Conservation (phyloP, 1,140 invertebrate genomes). For the Aphidius gifuensis region DNA sequence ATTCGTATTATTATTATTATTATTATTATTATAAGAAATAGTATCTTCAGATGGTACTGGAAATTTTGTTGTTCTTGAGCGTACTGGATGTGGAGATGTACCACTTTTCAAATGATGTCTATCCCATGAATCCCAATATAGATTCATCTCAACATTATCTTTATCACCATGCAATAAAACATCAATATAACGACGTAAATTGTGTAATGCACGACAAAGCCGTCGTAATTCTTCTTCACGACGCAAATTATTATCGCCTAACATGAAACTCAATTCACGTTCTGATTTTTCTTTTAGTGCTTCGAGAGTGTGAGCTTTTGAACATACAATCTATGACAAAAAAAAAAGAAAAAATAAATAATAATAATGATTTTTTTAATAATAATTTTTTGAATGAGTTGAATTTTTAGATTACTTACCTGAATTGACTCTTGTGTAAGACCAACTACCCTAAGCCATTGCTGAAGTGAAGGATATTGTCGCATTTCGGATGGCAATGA, state of each 20-base stretch:
- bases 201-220: constrained; percentile 77
- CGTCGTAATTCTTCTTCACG: constrained; percentile 76
- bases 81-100: constrained; percentile 60
- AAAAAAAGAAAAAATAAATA: constrained; percentile 24
- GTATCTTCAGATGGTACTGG: constrained; percentile 64
- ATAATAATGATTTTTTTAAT: constrained; percentile 11
- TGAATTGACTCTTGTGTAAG: constrained; percentile 68
- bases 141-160: constrained; percentile 62
- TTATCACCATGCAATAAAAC: constrained; percentile 60
- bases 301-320: constrained; percentile 69
- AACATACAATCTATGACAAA: constrained; percentile 53
- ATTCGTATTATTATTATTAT: constrained; percentile 44
- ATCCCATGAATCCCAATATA: constrained; percentile 95
- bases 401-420: constrained; percentile 49
- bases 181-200: constrained; percentile 79
- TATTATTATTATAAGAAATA: constrained; percentile 55
- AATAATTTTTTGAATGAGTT: neutral
- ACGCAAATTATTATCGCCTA: constrained; percentile 63
- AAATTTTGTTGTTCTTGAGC: constrained; percentile 55
- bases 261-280: constrained; percentile 71
- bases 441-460: constrained; percentile 91
- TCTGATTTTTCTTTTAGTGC: constrained; percentile 79
- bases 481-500: constrained; percentile 61
- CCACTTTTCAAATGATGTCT: constrained; percentile 56
- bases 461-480: constrained; percentile 72